Base-by-base conservation (phyloP, 1,140 invertebrate genomes). In the Ceratina australensis region DNA sequence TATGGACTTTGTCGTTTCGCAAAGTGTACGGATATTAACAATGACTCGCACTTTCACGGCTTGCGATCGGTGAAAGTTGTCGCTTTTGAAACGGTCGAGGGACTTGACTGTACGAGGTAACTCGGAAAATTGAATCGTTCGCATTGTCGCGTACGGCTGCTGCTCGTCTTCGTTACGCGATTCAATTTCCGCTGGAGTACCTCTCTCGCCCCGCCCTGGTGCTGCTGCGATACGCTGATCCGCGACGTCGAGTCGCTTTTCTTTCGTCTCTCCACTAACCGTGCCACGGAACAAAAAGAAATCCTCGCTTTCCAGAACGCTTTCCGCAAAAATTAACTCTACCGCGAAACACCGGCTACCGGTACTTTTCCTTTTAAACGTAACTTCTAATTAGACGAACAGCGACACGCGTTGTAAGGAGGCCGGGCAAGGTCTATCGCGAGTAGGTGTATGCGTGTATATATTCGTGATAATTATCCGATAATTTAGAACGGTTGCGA, bases 91-190 rank as follows among this genome's bases (percentile, higher is more conserved):
- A 7, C 33, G 63, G 18, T 16, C 20, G 7, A 5, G 20, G 18
- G 42, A 47, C 18, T 65, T 22, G n/a, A 16, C 33, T 22, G 3
- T 47, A 65, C 63, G 63, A 22, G 22, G 28, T 5, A 47, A 65
- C 33, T 65, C 47, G 33, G 63, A 47, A 65, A 65, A 33, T 65
- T 49, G 63, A 65, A 65, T 49, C 63, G 63, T 18, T 63, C 26
- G n/a, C 61, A 49, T 47, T 22, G 42, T 49, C 42, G 20, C 15
- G 20, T 7, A 47, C 20, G 33, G 42, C 33, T 65, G 42, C 33
- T 65, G 63, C 22, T 15, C 33, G 20, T 61, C 63, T 65, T 65
- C 63, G 20, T 65, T 65, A 22, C 42, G 20, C 28, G 22, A 65
- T 65, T 65, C 20, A 18, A 49, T 65, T 65, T 24, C 42, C 42